Base-by-base conservation (phyloP, 2,113 vertebrate genomes). In the Lophura nycthemera region DNA sequence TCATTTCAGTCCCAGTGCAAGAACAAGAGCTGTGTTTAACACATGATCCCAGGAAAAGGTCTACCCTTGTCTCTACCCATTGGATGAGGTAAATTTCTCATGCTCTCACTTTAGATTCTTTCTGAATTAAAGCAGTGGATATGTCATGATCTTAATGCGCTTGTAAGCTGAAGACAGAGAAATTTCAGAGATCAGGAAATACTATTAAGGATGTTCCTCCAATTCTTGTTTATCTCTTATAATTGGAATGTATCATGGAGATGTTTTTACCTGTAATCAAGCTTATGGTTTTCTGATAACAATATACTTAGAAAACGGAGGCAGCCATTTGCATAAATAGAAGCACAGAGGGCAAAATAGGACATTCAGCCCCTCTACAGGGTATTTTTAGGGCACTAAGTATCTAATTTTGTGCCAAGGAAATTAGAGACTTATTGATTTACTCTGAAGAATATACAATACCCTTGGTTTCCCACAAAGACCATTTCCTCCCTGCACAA, bases 351-450 rank as follows among this genome's bases (percentile, higher is more conserved):
- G 61, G 22, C 20, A 78, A 86, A 72, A 42, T 30, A 48, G 54
- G 61, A 64, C 18, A 5, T 91, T 82, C 75, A 83, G 32, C 78
- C 84, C 60, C 20, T 75, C 50, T 82, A 22, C 25, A 2, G 13
- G 45, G 65, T 54, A 88, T 47, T 78, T 87, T 65, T 66, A 70
- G 94, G 52, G 45, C 69, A 78, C 38, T 59, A 56, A 72, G 56
- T 45, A 81, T 16, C 73, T 91, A 65, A 92, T 89, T 84, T 92
- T 83, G 29, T 79, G 47, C 91, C 40, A 73, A 74, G 36, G 43
- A 92, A 92, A 89, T 90, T 34, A 81, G 63, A 72, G 12, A 86
- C 36, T 22, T 75, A 57, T 5, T 82, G 76, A 81, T 95, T 95
- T 95, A 34, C 12, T 36, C 22, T 47, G 65, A 91, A 90, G 50